A percentile compares a stretch with the other conserved stretches of the same genome.
These are phyloP conservation scores for Dinothrombium tinctorium DNA, from an alignment of 1,140 invertebrate genomes.

Conservation along the genomic window DNA sequence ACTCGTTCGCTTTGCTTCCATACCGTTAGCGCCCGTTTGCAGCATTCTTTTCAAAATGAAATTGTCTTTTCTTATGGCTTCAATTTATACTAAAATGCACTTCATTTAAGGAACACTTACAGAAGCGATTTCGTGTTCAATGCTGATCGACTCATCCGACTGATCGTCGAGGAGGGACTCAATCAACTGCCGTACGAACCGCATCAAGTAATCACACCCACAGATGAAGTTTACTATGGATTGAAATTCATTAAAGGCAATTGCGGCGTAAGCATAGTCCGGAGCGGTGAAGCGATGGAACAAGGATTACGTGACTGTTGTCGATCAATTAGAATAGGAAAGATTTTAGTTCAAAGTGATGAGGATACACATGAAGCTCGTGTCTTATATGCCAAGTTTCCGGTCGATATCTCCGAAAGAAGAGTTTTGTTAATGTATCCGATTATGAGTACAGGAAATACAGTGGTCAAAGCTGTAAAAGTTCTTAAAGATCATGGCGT, in stretches of 20 bases:
- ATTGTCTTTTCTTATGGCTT: no score
- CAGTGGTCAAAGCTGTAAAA: constrained; percentile 73
- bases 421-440: constrained; percentile 93
- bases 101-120: constrained; percentile 66
- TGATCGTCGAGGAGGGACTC: constrained; percentile 93
- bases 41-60: no score
- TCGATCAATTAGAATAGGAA: constrained; percentile 86
- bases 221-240: constrained; percentile 58
- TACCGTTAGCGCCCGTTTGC: no score
- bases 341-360: constrained; percentile 92
- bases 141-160: constrained; percentile 71
- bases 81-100: no score
- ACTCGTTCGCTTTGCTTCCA: no score
- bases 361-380: constrained; percentile 74
- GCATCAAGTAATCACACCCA: constrained; percentile 72
- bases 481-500: constrained; percentile 81
- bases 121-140: constrained; percentile 96
- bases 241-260: constrained; percentile 83
- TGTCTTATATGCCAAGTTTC: constrained; percentile 93
- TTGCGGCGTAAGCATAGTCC: constrained; percentile 90
- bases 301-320: constrained; percentile 85
- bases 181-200: constrained; percentile 85
- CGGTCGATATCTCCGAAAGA: constrained; percentile 66
- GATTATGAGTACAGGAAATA: constrained; percentile 92
- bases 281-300: constrained; percentile 90